Base-by-base conservation (phyloP, 2,888 invertebrate species). In the Gastrophysa polygoni region DNA sequence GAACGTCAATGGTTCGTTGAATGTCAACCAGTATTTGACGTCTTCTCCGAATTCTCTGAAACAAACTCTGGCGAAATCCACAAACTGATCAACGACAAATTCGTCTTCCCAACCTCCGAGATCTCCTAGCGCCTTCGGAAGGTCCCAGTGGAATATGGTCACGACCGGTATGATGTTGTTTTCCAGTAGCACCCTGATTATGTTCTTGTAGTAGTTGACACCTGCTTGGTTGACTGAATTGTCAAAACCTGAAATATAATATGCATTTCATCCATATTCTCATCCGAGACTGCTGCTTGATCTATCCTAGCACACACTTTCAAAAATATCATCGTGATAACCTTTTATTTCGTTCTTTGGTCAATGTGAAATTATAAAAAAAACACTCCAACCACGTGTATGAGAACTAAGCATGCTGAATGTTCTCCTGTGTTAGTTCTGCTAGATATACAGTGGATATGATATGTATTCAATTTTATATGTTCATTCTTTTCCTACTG, bases 171-270 rank as follows among this genome's bases (percentile, higher is more conserved):
- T 77, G 17, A 89, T 85, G 14, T 82, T 83, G 56, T 82, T 82
- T 43, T 75, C 80, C 18, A 84, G 70, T 0, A 88, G 79, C 52
- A 79, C 84, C n/a, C 21, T 55, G 8, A 68, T 64, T 16, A 73
- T 32, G 38, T 71, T 68, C n/a, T 61, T 61, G 52, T 73, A 73
- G 57, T 71, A 71, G 59, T 86, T 81, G 8, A 94, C 83, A 17
- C 92, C 94, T 1, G 85, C 83, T 47, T 84, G 81, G 76, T 91
- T 94, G 21, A 92, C 82, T 21, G 85, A 76, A 71, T 88, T 86
- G n/a, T 85, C 83, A 59, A 86, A 82, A 11, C 91, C 92, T 14
- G 24, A 8, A 21, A 24, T n/a, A n/a, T n/a, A n/a, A n/a, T n/a
- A n/a, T n/a, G n/a, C n/a, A n/a, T n/a, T n/a, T n/a, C n/a, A n/a